phyloP scores from a whole-genome alignment of 2,797 vertebrate species.

The Hydrophis major region DNA sequence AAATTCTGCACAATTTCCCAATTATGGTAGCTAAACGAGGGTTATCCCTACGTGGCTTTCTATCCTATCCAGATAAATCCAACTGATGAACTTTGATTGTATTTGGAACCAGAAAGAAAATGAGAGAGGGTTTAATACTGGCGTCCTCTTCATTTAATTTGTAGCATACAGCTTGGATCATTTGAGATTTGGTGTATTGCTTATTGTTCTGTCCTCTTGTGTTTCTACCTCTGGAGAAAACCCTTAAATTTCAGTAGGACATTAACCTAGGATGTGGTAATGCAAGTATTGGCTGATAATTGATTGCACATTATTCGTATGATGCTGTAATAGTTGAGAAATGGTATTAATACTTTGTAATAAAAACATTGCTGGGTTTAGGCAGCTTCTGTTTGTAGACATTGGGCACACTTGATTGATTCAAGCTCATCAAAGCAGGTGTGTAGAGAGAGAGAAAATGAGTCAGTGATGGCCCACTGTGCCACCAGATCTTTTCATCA shows the following conservation, averaged over 20 bases:
- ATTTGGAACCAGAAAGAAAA: not conserved
- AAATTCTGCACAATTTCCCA: not conserved
- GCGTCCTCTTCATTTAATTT: not conserved
- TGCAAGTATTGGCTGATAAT: not conserved
- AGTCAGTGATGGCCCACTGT: not conserved
- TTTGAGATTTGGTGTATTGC: not conserved
- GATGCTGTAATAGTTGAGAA: not conserved
- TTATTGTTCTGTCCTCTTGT: not conserved
- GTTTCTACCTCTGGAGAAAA: not conserved
- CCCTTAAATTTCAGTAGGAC: not conserved
- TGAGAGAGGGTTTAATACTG: not conserved
- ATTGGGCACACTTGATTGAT: not conserved
- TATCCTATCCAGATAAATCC: not conserved
- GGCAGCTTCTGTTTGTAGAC: not conserved
- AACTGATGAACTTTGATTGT: not conserved
- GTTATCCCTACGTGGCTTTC: not conserved
- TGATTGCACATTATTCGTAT: not conserved
- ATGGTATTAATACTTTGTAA: not conserved
- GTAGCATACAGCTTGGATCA: not conserved
- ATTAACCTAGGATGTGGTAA: not conserved
- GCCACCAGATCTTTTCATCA: not conserved
- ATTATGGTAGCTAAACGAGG: not conserved
- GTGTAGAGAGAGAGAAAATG: not conserved
- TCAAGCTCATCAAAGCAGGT: not conserved
- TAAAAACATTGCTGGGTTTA: not conserved